Evolutionary conservation across 2,113 vertebrate genomes (phyloP).

Genomic region (Phyllopteryx taeniolatus): DNA sequence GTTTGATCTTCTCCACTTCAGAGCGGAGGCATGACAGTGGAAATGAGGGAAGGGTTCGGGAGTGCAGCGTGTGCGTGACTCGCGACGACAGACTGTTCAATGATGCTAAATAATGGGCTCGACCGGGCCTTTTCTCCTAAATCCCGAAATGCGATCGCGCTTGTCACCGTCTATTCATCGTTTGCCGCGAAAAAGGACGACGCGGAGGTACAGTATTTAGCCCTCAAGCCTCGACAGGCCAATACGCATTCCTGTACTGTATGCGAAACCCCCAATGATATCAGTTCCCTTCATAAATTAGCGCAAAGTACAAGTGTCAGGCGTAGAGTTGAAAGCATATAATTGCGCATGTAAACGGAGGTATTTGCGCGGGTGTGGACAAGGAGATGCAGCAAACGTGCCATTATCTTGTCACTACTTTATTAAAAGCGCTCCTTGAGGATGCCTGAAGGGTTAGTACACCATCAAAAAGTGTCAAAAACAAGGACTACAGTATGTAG

Average conservation of each 20-base stretch:
- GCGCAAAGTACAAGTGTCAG: slow-evolving; percentile 27
- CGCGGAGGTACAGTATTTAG: slow-evolving; percentile 33
- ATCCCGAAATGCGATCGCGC: slow-evolving; percentile 21
- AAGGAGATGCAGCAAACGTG: slow-evolving; percentile 14
- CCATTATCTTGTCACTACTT: slow-evolving; percentile 50
- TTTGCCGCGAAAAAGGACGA: neutral
- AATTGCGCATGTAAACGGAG: slow-evolving; percentile 32
- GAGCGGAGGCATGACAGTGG: slow-evolving; percentile 46
- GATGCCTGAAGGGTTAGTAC: slow-evolving; percentile 27
- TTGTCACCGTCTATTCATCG: slow-evolving; percentile 31
- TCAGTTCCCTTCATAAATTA: slow-evolving; percentile 49
- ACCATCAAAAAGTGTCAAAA: slow-evolving; percentile 2
- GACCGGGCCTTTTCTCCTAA: slow-evolving; percentile 15
- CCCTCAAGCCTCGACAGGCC: slow-evolving; percentile 46
- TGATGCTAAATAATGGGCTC: slow-evolving; percentile 31
- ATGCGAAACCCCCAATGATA: slow-evolving; percentile 27
- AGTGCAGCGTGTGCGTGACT: slow-evolving; percentile 44
- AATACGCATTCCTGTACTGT: slow-evolving; percentile 48
- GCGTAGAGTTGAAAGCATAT: slow-evolving; percentile 31
- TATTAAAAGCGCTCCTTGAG: slow-evolving; percentile 35
- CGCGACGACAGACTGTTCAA: slow-evolving; percentile 15
- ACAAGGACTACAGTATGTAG: neutral
- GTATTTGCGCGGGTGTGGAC: slow-evolving; percentile 33
- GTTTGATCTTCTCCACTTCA: slow-evolving; percentile 62
- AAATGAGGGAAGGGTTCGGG: slow-evolving; percentile 38